A percentile compares a stretch with the other conserved stretches of the same genome.
Evolutionary conservation across 2,113 vertebrate species (phyloP).

Genomic region (Alethe diademata): DNA sequence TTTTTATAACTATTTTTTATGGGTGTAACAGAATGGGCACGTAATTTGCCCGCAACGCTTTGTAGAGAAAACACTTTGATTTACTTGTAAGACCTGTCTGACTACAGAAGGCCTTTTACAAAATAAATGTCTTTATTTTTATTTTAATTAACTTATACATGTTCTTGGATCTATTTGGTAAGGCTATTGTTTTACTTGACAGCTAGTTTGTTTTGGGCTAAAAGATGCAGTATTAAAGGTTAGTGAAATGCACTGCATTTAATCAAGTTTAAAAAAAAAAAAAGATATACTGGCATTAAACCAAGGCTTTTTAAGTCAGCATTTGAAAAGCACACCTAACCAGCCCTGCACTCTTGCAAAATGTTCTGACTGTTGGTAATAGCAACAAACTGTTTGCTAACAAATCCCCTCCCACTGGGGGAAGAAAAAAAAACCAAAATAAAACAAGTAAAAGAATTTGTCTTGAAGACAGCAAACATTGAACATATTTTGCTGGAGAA

Average conservation of each 20-base stretch:
- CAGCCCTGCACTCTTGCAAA: neutral
- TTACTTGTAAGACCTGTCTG: neutral
- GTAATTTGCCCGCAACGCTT: neutral
- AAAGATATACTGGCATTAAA: neutral
- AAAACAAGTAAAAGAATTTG: neutral
- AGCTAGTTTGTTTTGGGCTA: neutral
- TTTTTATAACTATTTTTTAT: neutral
- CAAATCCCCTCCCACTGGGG: neutral
- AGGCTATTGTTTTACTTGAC: neutral
- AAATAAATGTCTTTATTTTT: neutral
- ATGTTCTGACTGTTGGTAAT: neutral
- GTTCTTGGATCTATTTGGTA: neutral
- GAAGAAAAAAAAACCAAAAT: too few species aligned
- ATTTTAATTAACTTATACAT: neutral
- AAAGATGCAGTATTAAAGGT: neutral
- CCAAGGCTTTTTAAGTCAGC: neutral
- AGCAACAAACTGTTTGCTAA: neutral
- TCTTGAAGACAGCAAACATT: neutral
- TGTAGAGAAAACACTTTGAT: neutral
- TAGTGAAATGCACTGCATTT: neutral
- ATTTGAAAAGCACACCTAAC: neutral
- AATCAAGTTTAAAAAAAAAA: neutral
- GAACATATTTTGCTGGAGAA: neutral
- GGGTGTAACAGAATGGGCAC: neutral
- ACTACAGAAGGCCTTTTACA: neutral